Base-by-base conservation (phyloP, 2,113 vertebrate genomes). In the Sinocyclocheilus rhinocerous region DNA sequence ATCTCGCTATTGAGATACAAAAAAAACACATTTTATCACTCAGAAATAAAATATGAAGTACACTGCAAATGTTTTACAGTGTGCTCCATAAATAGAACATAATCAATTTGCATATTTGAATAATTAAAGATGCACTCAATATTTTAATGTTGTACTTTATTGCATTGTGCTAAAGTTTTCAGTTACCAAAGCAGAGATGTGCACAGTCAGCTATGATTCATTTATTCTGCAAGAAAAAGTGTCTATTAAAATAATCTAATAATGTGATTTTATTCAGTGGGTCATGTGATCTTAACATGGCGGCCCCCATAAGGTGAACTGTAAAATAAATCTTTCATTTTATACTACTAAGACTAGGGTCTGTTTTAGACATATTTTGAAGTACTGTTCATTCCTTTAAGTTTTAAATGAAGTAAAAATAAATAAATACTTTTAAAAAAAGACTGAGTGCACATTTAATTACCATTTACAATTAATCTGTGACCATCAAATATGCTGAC, bases 381-480 rank as follows among this genome's bases (percentile, higher is more conserved):
- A 18, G 26, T 0, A 29, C 65, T 72, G 4, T 42, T 22, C 36
- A 72, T 72, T 22, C 36, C 36, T 42, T 4, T 72, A 22, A 0
- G 22, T 12, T 42, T 39, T 78, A 12, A 78, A 78, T 57, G 2
- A 36, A 78, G 8, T 20, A 42, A 7, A 42, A 8, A 42, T 42
- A 42, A 42, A 42, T 45, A 36, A 36, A 33, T 33, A 36, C 36
- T 36, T 36, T 20, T 2, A 13, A 45, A 75, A n/a, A 75, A 22
- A 4, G 36, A 24, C 42, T 22, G 1, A 12, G 36, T 4, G 70
- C 39, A 76, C 42, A 76, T 24, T 76, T 76, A 76, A 76, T 76
- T 76, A 26, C 45, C 45, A 76, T 76, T 76, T n/a, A 16, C 39
- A 61, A 39, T 65, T 36, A 67, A 67, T 67, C 39, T 67, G n/a